Evolutionary conservation across 2,888 invertebrate genomes (phyloP), one percentile per base, ranked within the genome.

Genomic region (Mantis religiosa): DNA sequence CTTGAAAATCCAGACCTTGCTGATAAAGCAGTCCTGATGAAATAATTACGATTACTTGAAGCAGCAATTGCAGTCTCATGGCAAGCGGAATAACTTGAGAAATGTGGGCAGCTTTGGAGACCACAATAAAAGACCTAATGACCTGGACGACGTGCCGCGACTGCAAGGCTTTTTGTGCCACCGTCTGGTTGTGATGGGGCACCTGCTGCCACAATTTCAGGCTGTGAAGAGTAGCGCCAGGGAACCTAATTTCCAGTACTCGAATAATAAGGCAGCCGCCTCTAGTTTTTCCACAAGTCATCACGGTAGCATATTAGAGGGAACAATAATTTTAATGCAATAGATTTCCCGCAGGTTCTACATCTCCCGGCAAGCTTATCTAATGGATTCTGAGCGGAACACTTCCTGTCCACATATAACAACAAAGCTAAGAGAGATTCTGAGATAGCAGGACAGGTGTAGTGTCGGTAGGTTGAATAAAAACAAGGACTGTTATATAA

Each of bases 261-360:
- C 20, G 54, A 71, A 71, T 71, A 71, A 71, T 71, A 71, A 71
- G 25, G 25, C 54, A 71, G 54, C 54, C 54, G 54, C 20, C 25
- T 71, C 54, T 15, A 84, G 54, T 85, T 85, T 84, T 84, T 85
- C 85, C 20, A 54, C 85, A 14, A 85, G 85, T 85, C 85, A 85
- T 47, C 85, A 47, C 54, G 41, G 54, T 28, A 85, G 47, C 47
- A 85, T 54, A 47, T 54, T 85, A 85, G 54, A 71, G 27, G 28
- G 85, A 85, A 85, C 85, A 85, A 47, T 47, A 85, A 85, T 85
- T 47, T 47, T 85, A 85, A 85, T 47, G 85, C 85, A 85, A 85
- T 85, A 85, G 85, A 85, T 85, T 85, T 85, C 85, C 85, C 85
- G 85, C 85, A 85, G 85, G n/a, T 85, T 41, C 54, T 27, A 85